Evolutionary conservation across 1,140 invertebrate genomes (phyloP), one percentile per base, ranked within the genome.

Genomic region (Zaprionus nigranus): DNA sequence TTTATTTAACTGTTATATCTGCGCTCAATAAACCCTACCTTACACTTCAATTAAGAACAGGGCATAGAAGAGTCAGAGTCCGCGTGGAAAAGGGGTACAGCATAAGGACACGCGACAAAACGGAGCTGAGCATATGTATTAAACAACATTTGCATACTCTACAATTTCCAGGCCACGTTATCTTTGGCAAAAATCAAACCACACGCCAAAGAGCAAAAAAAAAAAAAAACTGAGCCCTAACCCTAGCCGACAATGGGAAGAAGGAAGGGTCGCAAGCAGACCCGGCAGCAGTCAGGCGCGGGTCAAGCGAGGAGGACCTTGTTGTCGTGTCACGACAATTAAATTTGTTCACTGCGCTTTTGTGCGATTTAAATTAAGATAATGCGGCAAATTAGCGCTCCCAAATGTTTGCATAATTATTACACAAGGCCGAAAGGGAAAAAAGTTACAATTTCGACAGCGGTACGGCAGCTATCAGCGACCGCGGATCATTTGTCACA

Each of bases 371-470:
- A 88, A 87, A 88, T 87, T 87, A 88, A 87, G 84, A 87, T 87
- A 87, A 75, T 79, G 84, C 78, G 81, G 84, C 84, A 87, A 87
- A 87, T 87, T 87, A 87, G 84, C 84, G 84, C 74, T 81, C 85
- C 81, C 62, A 86, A 86, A 90, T 88, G 84, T 88, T 87, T 87
- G 84, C 84, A 87, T 87, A 87, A 87, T 87, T 88, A 87, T 88
- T 73, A 66, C 53, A 61, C 38, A 46, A 4, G 22, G n/a, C 5
- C 51, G 36, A 53, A 54, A 36, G 20, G 56, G 40, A 43, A 61
- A 61, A 12, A 20, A 20, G n/a, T 46, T 17, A 60, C 56, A 61
- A 54, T 77, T 75, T 88, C 72, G 60, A 87, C 77, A 78, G 83
- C 72, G 73, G n/a, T 43, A 43, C n/a, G 70, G 60, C 34, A 51